Percentiles rank a stretch among this genome's conserved stretches.
These are phyloP conservation scores for Agrotis puta DNA, from an alignment of 2,888 invertebrate species.

Conservation along the genomic window DNA sequence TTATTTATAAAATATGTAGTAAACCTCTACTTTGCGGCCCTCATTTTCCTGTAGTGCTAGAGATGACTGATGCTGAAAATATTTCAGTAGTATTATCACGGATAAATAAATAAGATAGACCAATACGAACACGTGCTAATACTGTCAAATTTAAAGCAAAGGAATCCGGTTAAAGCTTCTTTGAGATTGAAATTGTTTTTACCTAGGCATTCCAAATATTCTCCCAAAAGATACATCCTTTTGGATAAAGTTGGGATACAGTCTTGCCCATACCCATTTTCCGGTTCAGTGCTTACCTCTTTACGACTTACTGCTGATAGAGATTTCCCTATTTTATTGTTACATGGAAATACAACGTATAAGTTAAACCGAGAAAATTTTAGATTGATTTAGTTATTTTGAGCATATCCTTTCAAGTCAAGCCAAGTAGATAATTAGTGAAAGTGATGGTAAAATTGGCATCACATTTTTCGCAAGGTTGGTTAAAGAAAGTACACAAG, in stretches of 20 bases:
- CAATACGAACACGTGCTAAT: constrained; percentile 24
- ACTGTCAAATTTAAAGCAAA: constrained; percentile 46
- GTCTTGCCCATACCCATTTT: constrained; percentile 69
- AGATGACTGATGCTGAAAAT: constrained; percentile 4
- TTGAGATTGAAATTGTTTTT: constrained; percentile 64
- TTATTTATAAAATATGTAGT: constrained; percentile 42
- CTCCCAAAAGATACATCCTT: constrained; percentile 65
- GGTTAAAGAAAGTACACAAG: constrained; percentile 44
- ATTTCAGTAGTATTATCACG: background rate
- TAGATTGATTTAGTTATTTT: constrained; percentile 25
- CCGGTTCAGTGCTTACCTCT: constrained; percentile 70
- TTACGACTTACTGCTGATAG: constrained; percentile 67
- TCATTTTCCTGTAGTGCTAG: constrained; percentile 7
- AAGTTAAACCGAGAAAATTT: constrained; percentile 45
- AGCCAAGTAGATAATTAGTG: constrained; percentile 51
- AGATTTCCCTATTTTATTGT: constrained; percentile 67
- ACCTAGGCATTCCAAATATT: constrained; percentile 66
- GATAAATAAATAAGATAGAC: constrained; percentile 4
- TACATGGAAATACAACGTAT: constrained; percentile 54
- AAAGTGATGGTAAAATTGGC: constrained; percentile 46
- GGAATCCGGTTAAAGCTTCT: constrained; percentile 47
- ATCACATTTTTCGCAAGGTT: constrained; percentile 51
- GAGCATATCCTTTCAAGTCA: constrained; percentile 42
- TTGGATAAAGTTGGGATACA: constrained; percentile 68
- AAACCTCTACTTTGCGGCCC: constrained; percentile 2